These are phyloP conservation scores for Brotogeris chrysoptera DNA, from an alignment of 2,797 vertebrate genomes.

Conservation along the genomic window DNA sequence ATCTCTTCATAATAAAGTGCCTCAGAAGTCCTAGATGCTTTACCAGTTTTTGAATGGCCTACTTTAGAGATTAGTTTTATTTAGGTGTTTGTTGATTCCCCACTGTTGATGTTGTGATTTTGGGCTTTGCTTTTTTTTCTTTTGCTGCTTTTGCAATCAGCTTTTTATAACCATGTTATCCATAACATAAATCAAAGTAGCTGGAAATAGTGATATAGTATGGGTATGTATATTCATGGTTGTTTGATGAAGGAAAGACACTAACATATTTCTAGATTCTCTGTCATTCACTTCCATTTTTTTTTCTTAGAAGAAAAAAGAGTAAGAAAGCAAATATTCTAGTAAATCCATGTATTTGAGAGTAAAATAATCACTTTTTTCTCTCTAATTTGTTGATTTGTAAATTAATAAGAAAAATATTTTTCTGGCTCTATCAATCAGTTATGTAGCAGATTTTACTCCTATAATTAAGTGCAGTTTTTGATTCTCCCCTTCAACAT, in stretches of 20 bases:
- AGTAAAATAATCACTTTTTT: neutral
- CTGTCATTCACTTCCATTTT: neutral
- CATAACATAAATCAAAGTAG: constrained; percentile 41
- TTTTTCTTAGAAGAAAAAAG: neutral
- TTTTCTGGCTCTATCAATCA: neutral
- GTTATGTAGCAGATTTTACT: neutral
- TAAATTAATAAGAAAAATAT: neutral
- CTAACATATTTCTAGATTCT: constrained; percentile 32
- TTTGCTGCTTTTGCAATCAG: neutral
- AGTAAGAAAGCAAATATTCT: neutral
- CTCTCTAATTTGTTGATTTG: neutral
- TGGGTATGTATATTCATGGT: constrained; percentile 46
- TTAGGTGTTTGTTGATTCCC: neutral
- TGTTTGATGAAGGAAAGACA: constrained; percentile 29
- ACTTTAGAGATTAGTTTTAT: neutral
- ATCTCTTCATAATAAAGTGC: neutral
- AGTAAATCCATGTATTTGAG: neutral
- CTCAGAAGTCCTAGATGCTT: neutral
- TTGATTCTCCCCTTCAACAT: neutral
- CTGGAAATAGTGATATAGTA: constrained; percentile 24
- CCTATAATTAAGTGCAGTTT: neutral
- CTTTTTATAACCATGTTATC: constrained; percentile 44
- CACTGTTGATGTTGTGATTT: neutral
- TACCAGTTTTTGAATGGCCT: neutral
- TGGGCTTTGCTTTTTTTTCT: neutral